Evolutionary conservation across 2,113 vertebrate genomes (phyloP), one percentile per base, ranked within the genome.

Genomic region (Chionis minor): DNA sequence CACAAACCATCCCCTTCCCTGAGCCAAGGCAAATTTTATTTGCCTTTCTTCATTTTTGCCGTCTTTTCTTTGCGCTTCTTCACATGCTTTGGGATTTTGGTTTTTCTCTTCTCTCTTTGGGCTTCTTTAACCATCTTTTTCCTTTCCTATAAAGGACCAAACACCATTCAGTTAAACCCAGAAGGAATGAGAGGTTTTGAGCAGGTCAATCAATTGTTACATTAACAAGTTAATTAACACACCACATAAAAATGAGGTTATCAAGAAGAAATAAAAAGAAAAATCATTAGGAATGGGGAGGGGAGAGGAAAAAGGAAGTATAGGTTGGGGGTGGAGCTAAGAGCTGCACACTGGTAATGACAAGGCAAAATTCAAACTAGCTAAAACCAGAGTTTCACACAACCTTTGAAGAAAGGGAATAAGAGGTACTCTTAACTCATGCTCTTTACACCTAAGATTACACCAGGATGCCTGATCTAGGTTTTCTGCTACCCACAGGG

Each of bases 31-130:
- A 13, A 32, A 10, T 63, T 94, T 97, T 97, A 99, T 98, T 96
- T 98, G 90, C 99, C 98, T 95, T 99, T 99, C 97, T 99, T 99
- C 94, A 91, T 98, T 96, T 99, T 99, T 82, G 98, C 96, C 87
- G 98, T 98, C 94, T 98, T 99, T 95, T 99, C 99, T 92, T 99
- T 99, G 81, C 99, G 98, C 96, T 99, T 99, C 95, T 99, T 99
- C 52, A 99, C 97, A 1, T 99, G 99, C 96, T 99, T 99, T 22
- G 99, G 99, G 4, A 98, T 94, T 98, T 99, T 99, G 77, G 27
- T 98, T 97, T 98, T 99, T 33, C 99, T 98, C 89, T 99, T 99
- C 91, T 99, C 99, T 97, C 99, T 98, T 94, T 99, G 99, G 69
- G 99, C 98, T 95, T 99, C 99, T 97, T 99, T 99, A 54, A 97